A percentile compares a stretch with the other conserved stretches of the same genome.
These are phyloP conservation scores for Beaufortia kweichowensis DNA, from an alignment of 2,113 vertebrate genomes.

Conservation along the genomic window DNA sequence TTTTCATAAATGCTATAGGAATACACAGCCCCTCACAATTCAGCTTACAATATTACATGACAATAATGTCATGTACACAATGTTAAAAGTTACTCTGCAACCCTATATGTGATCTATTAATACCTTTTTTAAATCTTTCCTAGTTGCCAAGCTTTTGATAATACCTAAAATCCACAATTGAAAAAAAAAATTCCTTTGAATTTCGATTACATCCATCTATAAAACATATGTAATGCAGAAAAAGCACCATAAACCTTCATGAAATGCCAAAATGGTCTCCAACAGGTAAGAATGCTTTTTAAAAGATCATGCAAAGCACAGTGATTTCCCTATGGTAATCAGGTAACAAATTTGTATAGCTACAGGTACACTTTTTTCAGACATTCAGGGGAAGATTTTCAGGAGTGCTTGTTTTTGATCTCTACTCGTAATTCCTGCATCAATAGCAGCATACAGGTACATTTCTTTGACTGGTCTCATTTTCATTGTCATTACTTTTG, in stretches of 20 bases:
- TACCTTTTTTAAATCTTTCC: not conserved
- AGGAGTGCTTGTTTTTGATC: slow-evolving; percentile 28
- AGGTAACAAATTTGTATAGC: no score
- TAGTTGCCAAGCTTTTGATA: slow-evolving; percentile 6
- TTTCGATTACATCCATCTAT: not conserved
- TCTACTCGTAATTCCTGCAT: slow-evolving; percentile 18
- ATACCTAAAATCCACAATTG: not conserved
- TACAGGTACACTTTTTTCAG: not conserved
- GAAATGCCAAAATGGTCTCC: not conserved
- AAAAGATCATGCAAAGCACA: not conserved
- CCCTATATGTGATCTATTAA: slow-evolving; percentile 24
- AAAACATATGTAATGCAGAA: slow-evolving; percentile 4
- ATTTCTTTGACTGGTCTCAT: not conserved
- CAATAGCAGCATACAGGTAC: slow-evolving; percentile 38
- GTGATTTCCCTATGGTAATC: not conserved
- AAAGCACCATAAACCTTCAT: not conserved
- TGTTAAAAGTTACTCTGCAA: slow-evolving; percentile 18
- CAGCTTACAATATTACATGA: no score
- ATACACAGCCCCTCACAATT: no score
- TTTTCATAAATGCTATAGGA: no score
- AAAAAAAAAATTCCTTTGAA: not conserved
- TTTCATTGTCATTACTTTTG: no score
- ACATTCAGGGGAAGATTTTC: slow-evolving; percentile 5
- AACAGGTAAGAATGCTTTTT: not conserved
- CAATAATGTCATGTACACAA: not conserved